Base-by-base conservation (phyloP, 2,797 vertebrate species). In the Pseudochaenichthys georgianus region DNA sequence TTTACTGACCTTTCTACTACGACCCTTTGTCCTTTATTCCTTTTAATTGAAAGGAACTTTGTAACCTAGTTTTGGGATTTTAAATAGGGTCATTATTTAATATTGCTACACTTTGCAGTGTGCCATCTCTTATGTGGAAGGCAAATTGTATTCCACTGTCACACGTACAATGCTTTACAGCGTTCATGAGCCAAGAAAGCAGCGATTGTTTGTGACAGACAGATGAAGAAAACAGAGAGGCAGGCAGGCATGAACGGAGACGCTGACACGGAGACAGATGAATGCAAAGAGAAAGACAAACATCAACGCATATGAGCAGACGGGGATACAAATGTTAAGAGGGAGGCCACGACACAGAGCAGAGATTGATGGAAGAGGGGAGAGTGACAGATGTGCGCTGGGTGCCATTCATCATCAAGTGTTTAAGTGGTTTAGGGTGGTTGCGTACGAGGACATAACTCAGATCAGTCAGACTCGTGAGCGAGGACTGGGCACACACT, bases 31-130 rank as follows among this genome's bases (percentile, higher is more conserved):
- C 71, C 76, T 84, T 78, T 42, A 64, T 79, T 17, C 64, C 16
- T 73, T 66, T 76, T 83, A 73, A 90, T 83, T 85, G 68, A 16
- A 13, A 51, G 34, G 19, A 50, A 80, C 67, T 79, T 82, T 76
- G 65, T 64, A 70, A 64, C 70, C 70, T 69, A 16, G 68, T 81
- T 78, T 78, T 51, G 6, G n/a, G 47, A 70, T 47, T 15, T 47
- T 85, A 88, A 89, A 87, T 82, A 82, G 84, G 75, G 75, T 88
- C 34, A 84, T 89, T 81, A 87, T 68, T 87, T 72, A 70, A 77
- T 7, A 38, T 38, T 73, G 59, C 64, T 58, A 71, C 28, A 13
- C 53, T 52, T 61, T 60, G 42, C 45, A 13, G 62, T 19, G 46
- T 75, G 63, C 31, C 59, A 58, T 81, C 51, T 47, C 78, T 80